Evolutionary conservation across 2,888 invertebrate species (phyloP).

Genomic region (Ctena decussata): DNA sequence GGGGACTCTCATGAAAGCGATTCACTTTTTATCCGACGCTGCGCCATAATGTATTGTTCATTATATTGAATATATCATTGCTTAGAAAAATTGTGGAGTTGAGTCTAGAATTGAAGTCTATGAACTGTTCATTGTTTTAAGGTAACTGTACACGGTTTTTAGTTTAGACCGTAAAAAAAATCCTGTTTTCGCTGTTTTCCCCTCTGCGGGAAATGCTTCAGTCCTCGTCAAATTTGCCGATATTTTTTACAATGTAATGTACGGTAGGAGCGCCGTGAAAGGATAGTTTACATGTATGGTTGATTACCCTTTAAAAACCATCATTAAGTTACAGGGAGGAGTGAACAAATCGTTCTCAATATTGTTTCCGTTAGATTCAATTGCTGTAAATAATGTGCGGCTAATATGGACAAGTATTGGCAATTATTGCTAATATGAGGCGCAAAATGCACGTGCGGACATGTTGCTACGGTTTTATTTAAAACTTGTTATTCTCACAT

Average conservation of each 20-base stretch:
- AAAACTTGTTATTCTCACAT: background rate
- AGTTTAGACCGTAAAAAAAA: too few species aligned
- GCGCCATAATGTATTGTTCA: too few species aligned
- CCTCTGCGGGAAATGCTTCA: too few species aligned
- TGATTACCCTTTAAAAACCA: conserved; percentile 8
- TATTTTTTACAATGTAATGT: background rate
- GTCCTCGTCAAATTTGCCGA: too few species aligned
- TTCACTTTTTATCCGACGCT: too few species aligned
- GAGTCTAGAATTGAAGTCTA: too few species aligned
- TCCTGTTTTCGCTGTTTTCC: too few species aligned
- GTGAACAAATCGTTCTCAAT: background rate
- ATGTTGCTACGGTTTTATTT: background rate
- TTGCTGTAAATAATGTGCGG: conserved; percentile 13
- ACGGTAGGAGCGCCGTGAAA: background rate
- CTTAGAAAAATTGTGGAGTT: too few species aligned
- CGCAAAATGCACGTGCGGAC: conserved; percentile 6
- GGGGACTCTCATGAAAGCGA: too few species aligned
- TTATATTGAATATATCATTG: too few species aligned
- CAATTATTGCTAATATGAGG: background rate
- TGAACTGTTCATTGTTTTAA: too few species aligned
- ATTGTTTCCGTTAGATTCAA: conserved; percentile 3
- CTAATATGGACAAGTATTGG: conserved; percentile 6
- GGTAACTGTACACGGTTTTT: too few species aligned
- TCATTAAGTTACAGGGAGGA: conserved; percentile 12
- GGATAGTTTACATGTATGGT: background rate